Percentiles rank a stretch among this genome's conserved stretches.
Conservation (phyloP, 2,113 vertebrate species). For the Passer montanus region DNA sequence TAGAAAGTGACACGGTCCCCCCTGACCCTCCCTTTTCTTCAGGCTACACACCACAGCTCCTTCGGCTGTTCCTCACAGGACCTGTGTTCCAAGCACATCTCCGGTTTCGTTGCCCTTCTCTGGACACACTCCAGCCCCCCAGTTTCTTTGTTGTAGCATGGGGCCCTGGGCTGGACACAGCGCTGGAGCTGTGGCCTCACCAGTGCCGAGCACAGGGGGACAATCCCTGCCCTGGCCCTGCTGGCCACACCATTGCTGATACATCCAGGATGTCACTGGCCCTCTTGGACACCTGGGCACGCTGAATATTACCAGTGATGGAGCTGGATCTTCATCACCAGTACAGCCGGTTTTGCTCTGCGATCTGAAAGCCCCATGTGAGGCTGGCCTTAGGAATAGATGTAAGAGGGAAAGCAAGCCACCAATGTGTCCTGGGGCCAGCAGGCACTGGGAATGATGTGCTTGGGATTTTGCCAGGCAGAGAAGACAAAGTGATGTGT, state of each 20-base stretch:
- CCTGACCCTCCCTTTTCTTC: too few relatives aligned
- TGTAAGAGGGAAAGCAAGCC: neutral
- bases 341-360: fast-evolving
- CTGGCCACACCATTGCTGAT: fast-evolving
- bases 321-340: neutral
- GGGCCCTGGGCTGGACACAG: neutral
- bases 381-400: neutral
- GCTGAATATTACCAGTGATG: neutral
- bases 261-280: fast-evolving
- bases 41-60: neutral
- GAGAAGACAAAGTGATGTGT: neutral
- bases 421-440: fast-evolving
- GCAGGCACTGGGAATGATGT: fast-evolving
- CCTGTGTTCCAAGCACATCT: neutral
- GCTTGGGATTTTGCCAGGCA: neutral
- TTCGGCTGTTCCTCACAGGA: neutral
- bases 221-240: neutral
- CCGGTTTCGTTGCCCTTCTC: neutral
- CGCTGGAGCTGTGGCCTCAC: fast-evolving
- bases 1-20: neutral
- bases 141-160: fast-evolving
- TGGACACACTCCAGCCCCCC: neutral
- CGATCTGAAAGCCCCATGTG: fast-evolving
- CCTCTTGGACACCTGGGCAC: neutral
- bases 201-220: fast-evolving